phyloP scores from a whole-genome alignment of 2,113 vertebrate genomes.

The Eulemur macaco region DNA sequence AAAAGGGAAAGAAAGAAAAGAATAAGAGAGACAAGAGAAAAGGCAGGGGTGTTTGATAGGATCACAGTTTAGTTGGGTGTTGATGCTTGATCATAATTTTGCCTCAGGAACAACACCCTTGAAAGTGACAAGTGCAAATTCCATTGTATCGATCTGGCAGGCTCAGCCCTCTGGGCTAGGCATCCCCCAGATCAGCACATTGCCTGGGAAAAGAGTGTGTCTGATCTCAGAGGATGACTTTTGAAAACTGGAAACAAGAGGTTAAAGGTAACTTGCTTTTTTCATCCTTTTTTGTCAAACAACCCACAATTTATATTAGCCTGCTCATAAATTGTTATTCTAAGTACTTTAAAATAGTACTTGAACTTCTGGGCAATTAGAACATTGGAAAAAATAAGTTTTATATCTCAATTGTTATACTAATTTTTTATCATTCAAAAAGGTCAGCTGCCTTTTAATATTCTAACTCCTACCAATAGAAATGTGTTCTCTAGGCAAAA shows the following conservation, averaged over 20 bases:
- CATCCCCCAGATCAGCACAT: not conserved
- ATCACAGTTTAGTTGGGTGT: not conserved
- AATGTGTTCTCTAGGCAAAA: not conserved
- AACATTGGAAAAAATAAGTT: not conserved
- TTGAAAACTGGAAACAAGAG: slow-evolving; percentile 1
- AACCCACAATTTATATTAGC: not conserved
- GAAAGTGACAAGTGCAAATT: not conserved
- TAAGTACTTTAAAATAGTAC: not conserved
- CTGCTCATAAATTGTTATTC: not conserved
- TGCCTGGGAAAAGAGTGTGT: not conserved
- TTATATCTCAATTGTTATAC: not conserved
- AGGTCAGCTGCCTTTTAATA: not conserved
- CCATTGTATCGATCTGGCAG: not conserved
- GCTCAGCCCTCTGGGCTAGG: not conserved
- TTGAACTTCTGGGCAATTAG: not conserved
- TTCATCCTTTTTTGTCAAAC: slow-evolving; percentile 29
- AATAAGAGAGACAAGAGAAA: not conserved
- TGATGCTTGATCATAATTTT: not conserved
- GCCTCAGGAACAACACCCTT: not conserved
- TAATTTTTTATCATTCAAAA: not conserved
- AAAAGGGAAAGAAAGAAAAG: not conserved
- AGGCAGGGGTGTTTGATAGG: not conserved
- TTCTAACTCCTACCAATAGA: not conserved
- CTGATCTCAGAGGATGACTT: not conserved
- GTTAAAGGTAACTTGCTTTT: not conserved